Base-by-base conservation (phyloP, 2,888 invertebrate species). In the Bruchidius siliquastri region DNA sequence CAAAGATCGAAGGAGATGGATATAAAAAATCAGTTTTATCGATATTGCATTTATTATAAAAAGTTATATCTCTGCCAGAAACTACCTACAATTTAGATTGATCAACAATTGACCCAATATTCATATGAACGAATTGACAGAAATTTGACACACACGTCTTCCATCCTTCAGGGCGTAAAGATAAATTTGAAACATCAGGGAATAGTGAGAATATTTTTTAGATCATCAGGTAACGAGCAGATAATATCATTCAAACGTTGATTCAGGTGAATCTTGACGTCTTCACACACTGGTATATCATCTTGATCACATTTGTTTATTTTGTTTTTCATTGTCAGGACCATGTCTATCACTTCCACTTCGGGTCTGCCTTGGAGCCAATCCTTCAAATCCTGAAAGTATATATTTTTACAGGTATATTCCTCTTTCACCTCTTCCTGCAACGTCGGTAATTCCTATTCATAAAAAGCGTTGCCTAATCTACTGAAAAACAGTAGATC, bases 271-370 rank as follows among this genome's bases (percentile, higher is more conserved):
- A 92, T 90, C 81, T 90, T 90, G 49, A 92, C 91, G 74, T 90
- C 90, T 80, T 91, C 90, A 82, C 91, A 91, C 74, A 86, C 85
- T 70, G 85, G 85, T 73, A 86, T 84, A 77, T 87, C 86, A 79
- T 87, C 87, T 83, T 88, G 88, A 83, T 91, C 88, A 84, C 84
- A 86, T 79, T 83, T 85, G 21, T 93, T 94, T 83, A 98, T 88
- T 87, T 98, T 97, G 83, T 96, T 95, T 78, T 95, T 91, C 75
- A 99, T 90, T 85, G 96, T 93, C 73, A 99, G 88, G 80, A 99
- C 95, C 93, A 99, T 94, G 85, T 99, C 99, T 10, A 99, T 97
- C 74, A 99, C 92, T 89, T 99, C 98, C 2, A 99, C 97, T 88
- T 99, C 99, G 82, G 96, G 94, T 82, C 96, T 96, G 71, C 94